Conservation (phyloP, 2,797 vertebrate species). For the Aeoliscus strigatus region DNA sequence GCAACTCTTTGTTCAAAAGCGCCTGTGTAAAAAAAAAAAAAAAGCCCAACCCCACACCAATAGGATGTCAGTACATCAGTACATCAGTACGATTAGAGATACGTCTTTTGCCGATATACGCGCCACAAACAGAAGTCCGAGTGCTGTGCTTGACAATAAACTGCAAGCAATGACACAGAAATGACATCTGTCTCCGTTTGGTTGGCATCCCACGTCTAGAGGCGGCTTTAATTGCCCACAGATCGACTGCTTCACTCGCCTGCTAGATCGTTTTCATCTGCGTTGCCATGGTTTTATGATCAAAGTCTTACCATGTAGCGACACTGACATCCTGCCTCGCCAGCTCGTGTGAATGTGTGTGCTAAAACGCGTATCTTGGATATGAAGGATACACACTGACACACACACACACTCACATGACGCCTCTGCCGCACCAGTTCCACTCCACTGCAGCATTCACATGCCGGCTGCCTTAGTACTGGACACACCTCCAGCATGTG, state of each 20-base stretch:
- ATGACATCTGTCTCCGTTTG: slow-evolving; percentile 6
- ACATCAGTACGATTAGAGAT: no score
- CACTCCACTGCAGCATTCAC: slow-evolving; percentile 32
- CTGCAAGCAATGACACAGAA: no score
- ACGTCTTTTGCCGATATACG: no score
- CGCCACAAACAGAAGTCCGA: no score
- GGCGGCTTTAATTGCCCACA: slow-evolving; percentile 57
- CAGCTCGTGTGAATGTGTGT: no score
- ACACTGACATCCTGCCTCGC: slow-evolving; percentile 19
- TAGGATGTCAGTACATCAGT: no score
- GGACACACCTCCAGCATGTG: slow-evolving; percentile 31
- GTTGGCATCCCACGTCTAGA: slow-evolving; percentile 21
- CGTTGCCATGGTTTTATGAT: slow-evolving; percentile 68
- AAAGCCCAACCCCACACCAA: no score
- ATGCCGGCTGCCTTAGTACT: slow-evolving; percentile 25
- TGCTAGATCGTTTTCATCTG: slow-evolving; percentile 28
- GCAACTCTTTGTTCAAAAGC: no score
- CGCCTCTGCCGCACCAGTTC: slow-evolving; percentile 26
- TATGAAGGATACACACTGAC: no score
- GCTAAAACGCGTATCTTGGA: no score
- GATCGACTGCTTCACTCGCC: slow-evolving; percentile 45
- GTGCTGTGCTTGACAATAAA: no score
- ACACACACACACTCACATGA: slow-evolving; percentile 13
- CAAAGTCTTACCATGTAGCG: slow-evolving; percentile 34
- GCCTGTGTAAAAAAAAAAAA: no score